Conservation (phyloP, 2,797 vertebrate species). For the Salarias fasciatus region DNA sequence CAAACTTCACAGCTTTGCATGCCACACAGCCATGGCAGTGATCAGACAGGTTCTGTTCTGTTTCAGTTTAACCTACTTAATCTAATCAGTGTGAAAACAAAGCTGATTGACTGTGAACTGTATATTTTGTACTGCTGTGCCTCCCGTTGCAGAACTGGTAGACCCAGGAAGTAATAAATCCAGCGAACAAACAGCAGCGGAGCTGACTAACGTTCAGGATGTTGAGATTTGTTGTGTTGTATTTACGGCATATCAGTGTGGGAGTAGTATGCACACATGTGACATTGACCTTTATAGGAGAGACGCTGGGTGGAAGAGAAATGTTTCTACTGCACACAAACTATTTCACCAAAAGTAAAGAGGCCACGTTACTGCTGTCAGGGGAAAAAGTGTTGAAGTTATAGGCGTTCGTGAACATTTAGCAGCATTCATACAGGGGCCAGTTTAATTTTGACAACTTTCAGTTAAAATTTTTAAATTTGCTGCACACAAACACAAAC, state of each 20-base stretch:
- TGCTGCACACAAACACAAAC: too few relatives aligned
- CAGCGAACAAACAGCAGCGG: background rate
- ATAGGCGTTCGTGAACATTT: too few relatives aligned
- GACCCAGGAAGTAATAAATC: background rate
- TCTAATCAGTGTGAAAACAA: background rate
- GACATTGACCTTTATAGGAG: slow-evolving; percentile 4
- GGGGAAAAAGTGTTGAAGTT: background rate
- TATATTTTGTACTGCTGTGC: background rate
- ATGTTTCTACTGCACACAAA: background rate
- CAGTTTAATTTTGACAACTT: too few relatives aligned
- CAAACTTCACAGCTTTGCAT: background rate
- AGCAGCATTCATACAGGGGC: too few relatives aligned
- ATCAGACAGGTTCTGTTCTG: slow-evolving; percentile 1
- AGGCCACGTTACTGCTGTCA: background rate
- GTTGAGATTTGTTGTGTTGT: background rate
- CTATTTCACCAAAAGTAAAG: background rate
- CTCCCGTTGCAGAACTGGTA: background rate
- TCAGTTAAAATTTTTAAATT: too few relatives aligned
- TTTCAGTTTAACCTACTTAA: slow-evolving; percentile 3
- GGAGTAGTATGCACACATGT: background rate
- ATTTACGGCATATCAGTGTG: slow-evolving; percentile 1
- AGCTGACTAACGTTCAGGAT: background rate
- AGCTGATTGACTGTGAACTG: background rate
- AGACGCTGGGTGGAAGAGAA: background rate
- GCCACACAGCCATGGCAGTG: background rate